These are phyloP conservation scores for Potorous gilbertii DNA, from an alignment of 2,797 vertebrate genomes.

Conservation along the genomic window DNA sequence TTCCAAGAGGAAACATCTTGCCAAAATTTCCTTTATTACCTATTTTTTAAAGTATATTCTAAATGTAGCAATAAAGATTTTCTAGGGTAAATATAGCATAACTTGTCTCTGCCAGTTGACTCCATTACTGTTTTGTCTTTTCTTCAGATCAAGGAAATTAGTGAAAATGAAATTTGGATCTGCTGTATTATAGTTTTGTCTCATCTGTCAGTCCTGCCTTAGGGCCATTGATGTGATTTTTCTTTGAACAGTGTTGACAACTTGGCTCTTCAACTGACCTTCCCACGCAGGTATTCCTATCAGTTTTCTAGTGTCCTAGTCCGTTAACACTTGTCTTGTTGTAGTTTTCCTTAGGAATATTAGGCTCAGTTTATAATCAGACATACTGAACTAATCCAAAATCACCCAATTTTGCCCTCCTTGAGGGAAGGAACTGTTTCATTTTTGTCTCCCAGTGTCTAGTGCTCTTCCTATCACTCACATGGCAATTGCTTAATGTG, in stretches of 20 bases:
- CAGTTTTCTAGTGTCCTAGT: constrained; percentile 28
- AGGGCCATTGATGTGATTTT: constrained; percentile 52
- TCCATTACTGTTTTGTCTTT: constrained; percentile 65
- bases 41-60: constrained; percentile 7
- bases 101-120: constrained; percentile 63
- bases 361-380: background rate
- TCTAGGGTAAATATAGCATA: background rate
- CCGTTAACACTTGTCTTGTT: background rate
- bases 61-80: constrained; percentile 42
- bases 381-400: background rate
- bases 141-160: constrained; percentile 62
- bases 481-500: background rate
- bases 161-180: constrained; percentile 58
- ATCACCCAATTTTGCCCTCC: background rate
- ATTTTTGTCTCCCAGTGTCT: background rate
- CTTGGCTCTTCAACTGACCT: constrained; percentile 45
- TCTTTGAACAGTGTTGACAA: constrained; percentile 56
- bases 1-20: constrained; percentile 24
- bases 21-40: constrained; percentile 1
- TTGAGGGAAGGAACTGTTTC: background rate
- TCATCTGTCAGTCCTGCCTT: constrained; percentile 47
- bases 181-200: constrained; percentile 41
- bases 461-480: background rate
- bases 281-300: constrained; percentile 22
- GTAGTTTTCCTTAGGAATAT: background rate